A percentile compares a stretch with the other conserved stretches of the same genome.
phyloP scores from a whole-genome alignment of 23 tunicate species.

The Clavelina lepadiformis region DNA sequence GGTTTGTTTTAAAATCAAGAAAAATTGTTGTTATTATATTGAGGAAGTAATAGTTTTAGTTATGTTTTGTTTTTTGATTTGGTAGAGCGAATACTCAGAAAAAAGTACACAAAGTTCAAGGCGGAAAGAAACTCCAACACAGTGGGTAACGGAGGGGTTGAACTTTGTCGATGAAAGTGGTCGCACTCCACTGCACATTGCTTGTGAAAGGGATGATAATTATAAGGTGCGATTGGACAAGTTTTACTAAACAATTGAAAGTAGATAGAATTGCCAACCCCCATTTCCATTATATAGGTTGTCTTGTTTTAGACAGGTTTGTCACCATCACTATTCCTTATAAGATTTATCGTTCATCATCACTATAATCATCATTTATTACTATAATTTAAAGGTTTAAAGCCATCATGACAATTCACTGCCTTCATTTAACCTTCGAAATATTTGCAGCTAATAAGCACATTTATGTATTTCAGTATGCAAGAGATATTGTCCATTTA shows the following conservation, averaged over 20 bases:
- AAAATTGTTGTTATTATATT: too few relatives aligned
- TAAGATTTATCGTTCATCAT: too few relatives aligned
- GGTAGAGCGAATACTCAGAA: background rate
- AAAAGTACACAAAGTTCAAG: background rate
- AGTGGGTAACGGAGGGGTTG: slow-evolving; percentile 52
- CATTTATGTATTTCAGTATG: slow-evolving; percentile 36
- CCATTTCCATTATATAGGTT: too few relatives aligned
- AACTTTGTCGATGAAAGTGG: slow-evolving; percentile 62
- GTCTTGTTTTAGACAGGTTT: too few relatives aligned
- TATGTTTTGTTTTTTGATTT: background rate
- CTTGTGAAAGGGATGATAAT: slow-evolving; percentile 84
- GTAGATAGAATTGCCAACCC: background rate
- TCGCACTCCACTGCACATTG: slow-evolving; percentile 79
- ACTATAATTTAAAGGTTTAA: too few relatives aligned
- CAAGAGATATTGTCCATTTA: slow-evolving; percentile 59
- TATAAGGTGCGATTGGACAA: slow-evolving; percentile 38
- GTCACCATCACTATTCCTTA: too few relatives aligned
- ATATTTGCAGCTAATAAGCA: too few relatives aligned
- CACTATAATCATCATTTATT: too few relatives aligned
- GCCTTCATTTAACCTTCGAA: too few relatives aligned
- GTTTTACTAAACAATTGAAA: background rate
- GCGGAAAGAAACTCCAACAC: slow-evolving; percentile 7
- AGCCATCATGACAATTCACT: too few relatives aligned
- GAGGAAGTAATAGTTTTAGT: too few relatives aligned
- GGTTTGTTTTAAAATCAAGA: too few relatives aligned